A percentile compares a stretch with the other conserved stretches of the same genome.
Evolutionary conservation across 2,797 vertebrate species (phyloP).

Genomic region (Tokudaia muenninki): DNA sequence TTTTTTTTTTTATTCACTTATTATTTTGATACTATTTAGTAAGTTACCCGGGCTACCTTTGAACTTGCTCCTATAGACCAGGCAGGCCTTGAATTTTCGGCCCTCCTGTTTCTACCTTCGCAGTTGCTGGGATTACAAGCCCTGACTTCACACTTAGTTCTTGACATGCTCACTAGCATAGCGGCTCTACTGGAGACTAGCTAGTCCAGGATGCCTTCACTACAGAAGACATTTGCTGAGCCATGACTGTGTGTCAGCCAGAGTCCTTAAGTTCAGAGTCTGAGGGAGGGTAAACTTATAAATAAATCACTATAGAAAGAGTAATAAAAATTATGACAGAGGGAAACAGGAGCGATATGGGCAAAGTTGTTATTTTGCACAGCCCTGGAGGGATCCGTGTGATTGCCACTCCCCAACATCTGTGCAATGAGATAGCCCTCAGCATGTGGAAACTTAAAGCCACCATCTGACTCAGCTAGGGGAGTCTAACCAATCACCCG

Average conservation of each 20-base stretch:
- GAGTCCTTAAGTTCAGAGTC: slow-evolving; percentile 75
- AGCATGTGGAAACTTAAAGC: neutral
- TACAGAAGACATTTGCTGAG: neutral
- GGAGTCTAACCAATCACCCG: neutral
- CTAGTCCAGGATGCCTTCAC: neutral
- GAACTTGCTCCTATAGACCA: neutral
- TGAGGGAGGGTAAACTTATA: slow-evolving; percentile 45
- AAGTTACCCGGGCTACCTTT: neutral
- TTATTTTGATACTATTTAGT: neutral
- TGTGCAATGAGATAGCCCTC: slow-evolving; percentile 4
- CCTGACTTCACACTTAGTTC: neutral
- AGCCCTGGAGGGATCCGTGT: neutral
- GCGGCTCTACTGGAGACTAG: neutral
- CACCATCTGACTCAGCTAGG: neutral
- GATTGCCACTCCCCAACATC: neutral
- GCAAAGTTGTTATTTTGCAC: neutral
- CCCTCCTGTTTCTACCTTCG: neutral
- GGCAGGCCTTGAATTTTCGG: neutral
- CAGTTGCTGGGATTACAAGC: neutral
- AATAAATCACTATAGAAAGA: slow-evolving; percentile 63
- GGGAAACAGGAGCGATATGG: neutral
- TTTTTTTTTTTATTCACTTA: neutral
- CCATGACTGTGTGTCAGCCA: slow-evolving; percentile 37
- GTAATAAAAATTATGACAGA: slow-evolving; percentile 60
- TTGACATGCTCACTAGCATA: neutral